These are phyloP conservation scores for Eonycteris spelaea DNA, from an alignment of 2,113 vertebrate species.

Conservation along the genomic window DNA sequence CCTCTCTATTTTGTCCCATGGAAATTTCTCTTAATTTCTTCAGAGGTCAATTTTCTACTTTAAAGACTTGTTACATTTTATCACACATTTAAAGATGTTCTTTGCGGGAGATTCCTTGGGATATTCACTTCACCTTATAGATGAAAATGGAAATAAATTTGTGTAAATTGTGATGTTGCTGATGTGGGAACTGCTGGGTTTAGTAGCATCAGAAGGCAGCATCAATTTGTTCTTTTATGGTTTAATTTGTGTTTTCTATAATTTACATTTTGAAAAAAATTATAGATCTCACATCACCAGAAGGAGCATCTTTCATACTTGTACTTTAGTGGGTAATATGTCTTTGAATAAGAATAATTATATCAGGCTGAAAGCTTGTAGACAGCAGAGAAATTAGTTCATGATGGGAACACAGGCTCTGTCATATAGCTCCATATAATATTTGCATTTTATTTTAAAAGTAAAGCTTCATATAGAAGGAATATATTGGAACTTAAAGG, in stretches of 20 bases:
- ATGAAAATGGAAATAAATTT: not conserved
- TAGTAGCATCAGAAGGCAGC: not conserved
- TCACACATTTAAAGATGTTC: not conserved
- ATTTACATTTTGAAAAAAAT: not conserved
- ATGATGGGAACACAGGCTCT: not conserved
- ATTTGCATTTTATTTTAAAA: not conserved
- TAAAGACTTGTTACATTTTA: not conserved
- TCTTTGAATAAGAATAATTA: not conserved
- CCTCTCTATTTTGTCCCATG: not conserved
- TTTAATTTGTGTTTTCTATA: not conserved
- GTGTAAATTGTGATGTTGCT: not conserved
- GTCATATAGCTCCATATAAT: not conserved
- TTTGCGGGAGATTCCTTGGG: not conserved
- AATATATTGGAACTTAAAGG: not conserved
- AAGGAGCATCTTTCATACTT: not conserved
- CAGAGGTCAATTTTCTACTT: not conserved
- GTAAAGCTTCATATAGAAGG: not conserved
- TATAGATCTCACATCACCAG: not conserved
- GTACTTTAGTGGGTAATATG: not conserved
- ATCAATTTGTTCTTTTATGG: not conserved
- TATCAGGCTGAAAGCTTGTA: not conserved
- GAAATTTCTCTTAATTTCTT: not conserved
- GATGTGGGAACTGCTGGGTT: not conserved
- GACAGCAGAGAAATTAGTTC: not conserved
- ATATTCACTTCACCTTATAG: not conserved